Percentiles rank a stretch among this genome's conserved stretches.
Conservation (phyloP, 2,797 vertebrate genomes). For the Trematomus bernacchii region DNA sequence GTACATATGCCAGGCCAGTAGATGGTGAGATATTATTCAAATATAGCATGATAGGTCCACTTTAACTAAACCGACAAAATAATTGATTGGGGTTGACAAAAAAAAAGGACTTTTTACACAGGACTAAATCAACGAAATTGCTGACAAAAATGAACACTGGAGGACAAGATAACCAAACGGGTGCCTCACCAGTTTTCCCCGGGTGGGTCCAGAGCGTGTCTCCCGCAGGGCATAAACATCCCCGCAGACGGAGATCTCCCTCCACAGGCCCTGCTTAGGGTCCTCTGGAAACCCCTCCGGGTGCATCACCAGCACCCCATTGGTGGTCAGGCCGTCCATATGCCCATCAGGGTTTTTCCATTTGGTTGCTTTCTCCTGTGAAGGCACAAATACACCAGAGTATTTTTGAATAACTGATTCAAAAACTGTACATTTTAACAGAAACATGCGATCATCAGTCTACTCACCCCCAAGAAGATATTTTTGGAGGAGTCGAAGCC, state of each 20-base stretch:
- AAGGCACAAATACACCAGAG: not conserved
- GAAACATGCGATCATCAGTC: not conserved
- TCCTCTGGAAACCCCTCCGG: conserved; percentile 94
- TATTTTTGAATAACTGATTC: not conserved
- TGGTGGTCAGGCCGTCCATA: conserved; percentile 88
- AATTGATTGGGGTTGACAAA: too few species aligned
- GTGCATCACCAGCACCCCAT: conserved; percentile 97
- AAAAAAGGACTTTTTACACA: too few species aligned
- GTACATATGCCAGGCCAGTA: too few species aligned
- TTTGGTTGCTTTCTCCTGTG: conserved; percentile 87
- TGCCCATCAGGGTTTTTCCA: conserved; percentile 89
- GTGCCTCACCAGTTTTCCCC: conserved; percentile 90
- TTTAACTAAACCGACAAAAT: too few species aligned
- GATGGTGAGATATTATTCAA: too few species aligned
- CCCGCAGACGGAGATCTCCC: conserved; percentile 97
- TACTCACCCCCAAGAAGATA: conserved; percentile 86
- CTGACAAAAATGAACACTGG: too few species aligned
- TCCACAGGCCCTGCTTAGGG: conserved; percentile 94
- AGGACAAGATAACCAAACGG: fast-evolving
- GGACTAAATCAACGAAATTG: too few species aligned
- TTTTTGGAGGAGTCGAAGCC: conserved; percentile 89
- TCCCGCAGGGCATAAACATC: conserved; percentile 95
- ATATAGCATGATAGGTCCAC: too few species aligned
- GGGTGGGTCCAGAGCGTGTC: conserved; percentile 94
- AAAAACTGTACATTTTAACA: not conserved